Base-by-base conservation (phyloP, 2,797 vertebrate species). In the Lithobates sylvaticus region DNA sequence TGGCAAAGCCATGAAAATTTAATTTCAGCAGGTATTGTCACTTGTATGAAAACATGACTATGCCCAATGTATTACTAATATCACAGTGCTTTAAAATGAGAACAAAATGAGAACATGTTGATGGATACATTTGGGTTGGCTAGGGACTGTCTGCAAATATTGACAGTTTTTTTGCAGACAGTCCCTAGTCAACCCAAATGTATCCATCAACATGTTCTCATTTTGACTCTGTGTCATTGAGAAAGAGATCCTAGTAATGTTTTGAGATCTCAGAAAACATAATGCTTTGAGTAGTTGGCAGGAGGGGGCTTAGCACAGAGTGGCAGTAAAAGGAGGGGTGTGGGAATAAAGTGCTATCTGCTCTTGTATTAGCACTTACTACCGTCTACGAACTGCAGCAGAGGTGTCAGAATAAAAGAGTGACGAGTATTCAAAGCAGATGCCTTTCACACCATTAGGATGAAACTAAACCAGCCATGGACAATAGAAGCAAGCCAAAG, bases 391-490 rank as follows among this genome's bases (percentile, higher is more conserved):
- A 76, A 80, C 79, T 39, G 84, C 70, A 50, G 79, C 64, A 78
- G 68, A 76, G 79, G 73, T 81, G 71, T 81, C 81, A 86, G 78
- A 76, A 71, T 76, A 65, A 77, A 34, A 65, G 84, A 78, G 13
- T 44, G 67, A 82, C 21, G 58, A 23, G 50, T 86, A 86, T 86
- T 86, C 79, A 82, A 78, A 86, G 85, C 79, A 86, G 79, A 76
- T 78, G 67, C 79, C 79, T 82, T 80, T 83, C 79, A 83, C 79
- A 86, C 74, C 85, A 86, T 86, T 86, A 86, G 74, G 85, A 83
- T 86, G 82, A 86, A 83, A 61, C 73, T 47, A 68, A 82, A 18
- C 18, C 68, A 36, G 50, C 13, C 27, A 29, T 9, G 42, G 61
- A 82, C 85, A 82, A 86, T 86, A 76, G 85, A 83, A 73, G 85